Base-by-base conservation (phyloP, 2,113 vertebrate species). In the Caranx melampygus region DNA sequence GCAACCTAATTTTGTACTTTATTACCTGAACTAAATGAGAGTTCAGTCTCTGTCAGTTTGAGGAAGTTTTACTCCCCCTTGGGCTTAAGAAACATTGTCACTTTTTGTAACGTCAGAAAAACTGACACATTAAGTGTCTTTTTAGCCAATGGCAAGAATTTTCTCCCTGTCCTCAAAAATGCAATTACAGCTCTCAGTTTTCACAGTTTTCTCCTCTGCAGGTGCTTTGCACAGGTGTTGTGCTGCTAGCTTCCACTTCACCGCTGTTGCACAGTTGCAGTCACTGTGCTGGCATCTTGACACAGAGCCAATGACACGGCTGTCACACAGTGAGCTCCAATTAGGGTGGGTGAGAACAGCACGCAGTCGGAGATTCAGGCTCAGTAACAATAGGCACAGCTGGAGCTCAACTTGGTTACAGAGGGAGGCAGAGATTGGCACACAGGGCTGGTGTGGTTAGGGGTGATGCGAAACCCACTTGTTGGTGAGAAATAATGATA, bases 251-350 rank as follows among this genome's bases (percentile, higher is more conserved):
- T 80, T 83, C 42, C 58, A 10, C 69, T 82, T 40, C 64, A n/a
- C 47, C 20, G 14, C 82, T 78, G 69, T 70, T 83, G 82, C 87
- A 83, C 86, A 74, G 84, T 79, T 83, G 70, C 90, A 86, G 13
- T 85, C 78, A 49, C 79, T 83, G 81, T 71, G 81, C 77, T 91
- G 90, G 88, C 87, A 89, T 90, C 86, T 87, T 90, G 92, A 91
- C 91, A 92, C 84, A 47, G 81, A 92, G 87, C 85, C 79, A 62
- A 76, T 90, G 91, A 90, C 91, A 90, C 0, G 72, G 72, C 88
- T 91, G 91, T 93, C 91, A 93, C 87, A 86, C 66, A 71, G 52
- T 78, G 73, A 81, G 89, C 74, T 88, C 92, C 90, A 93, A 93
- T 93, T 93, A 92, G 91, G 67, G 75, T 21, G 57, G 88, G 81